These are phyloP conservation scores for Orbicella faveolata DNA, from an alignment of 64 coral and sea anemone species.

Conservation along the genomic window DNA sequence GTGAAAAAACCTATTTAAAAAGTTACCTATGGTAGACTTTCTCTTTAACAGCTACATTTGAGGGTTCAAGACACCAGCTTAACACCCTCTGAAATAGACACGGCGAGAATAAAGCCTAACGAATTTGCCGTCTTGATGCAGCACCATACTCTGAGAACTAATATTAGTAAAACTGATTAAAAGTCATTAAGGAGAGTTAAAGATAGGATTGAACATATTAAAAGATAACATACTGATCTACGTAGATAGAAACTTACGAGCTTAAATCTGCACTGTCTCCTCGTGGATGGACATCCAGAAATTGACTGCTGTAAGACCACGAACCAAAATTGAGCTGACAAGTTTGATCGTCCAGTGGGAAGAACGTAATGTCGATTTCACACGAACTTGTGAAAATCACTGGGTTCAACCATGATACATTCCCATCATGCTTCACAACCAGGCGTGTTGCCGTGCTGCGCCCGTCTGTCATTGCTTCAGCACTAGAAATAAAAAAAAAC, in stretches of 20 bases:
- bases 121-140: no score
- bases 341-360: conserved; percentile 74
- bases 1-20: no score
- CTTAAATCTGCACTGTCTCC: conserved; percentile 39
- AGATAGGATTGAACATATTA: no score
- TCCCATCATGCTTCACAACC: conserved; percentile 29
- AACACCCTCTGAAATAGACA: no score
- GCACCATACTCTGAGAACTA: no score
- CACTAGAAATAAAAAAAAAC: conserved; percentile 6
- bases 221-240: no score
- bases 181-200: no score
- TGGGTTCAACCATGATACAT: conserved; percentile 62
- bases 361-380: conserved; percentile 68
- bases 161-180: no score
- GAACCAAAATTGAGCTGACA: conserved; percentile 59
- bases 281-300: conserved; percentile 36
- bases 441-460: conserved; percentile 27
- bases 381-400: conserved; percentile 64
- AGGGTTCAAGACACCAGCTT: no score
- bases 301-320: conserved; percentile 50
- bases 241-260: conserved; percentile 31
- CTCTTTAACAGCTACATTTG: no score
- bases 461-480: conserved; percentile 27
- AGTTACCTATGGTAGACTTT: no score
- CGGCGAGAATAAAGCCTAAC: no score